Conservation (phyloP, 1,140 invertebrate genomes). For the Atopsyche davidsoni region DNA sequence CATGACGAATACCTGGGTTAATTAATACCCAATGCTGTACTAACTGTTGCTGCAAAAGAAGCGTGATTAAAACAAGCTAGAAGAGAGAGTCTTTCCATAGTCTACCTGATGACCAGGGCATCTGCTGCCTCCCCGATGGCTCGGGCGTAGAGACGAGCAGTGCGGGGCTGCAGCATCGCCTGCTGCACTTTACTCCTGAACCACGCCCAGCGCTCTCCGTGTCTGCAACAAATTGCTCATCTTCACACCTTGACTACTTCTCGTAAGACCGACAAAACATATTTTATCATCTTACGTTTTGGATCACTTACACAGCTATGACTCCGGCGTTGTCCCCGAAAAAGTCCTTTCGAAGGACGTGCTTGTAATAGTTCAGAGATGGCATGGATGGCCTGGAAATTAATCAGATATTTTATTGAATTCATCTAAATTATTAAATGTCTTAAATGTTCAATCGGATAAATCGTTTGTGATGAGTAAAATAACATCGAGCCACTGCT, state of each 20-base stretch:
- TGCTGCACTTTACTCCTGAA: slow-evolving; percentile 76
- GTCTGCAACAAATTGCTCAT: slow-evolving; percentile 47
- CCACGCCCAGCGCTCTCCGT: slow-evolving; percentile 75
- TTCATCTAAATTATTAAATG: not conserved
- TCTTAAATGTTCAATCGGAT: not conserved
- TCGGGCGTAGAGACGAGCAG: slow-evolving; percentile 66
- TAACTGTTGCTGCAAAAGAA: too few relatives aligned
- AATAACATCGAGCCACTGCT: too few relatives aligned
- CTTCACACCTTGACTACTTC: not conserved
- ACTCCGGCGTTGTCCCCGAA: slow-evolving; percentile 66
- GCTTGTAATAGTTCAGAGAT: slow-evolving; percentile 74
- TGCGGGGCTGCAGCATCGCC: slow-evolving; percentile 68
- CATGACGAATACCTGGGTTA: too few relatives aligned
- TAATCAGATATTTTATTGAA: too few relatives aligned
- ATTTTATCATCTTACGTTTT: not conserved
- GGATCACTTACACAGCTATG: slow-evolving; percentile 68
- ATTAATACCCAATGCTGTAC: too few relatives aligned
- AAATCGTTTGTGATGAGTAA: too few relatives aligned
- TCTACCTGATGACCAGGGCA: slow-evolving; percentile 66
- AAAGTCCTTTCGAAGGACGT: slow-evolving; percentile 65
- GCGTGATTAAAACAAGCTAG: too few relatives aligned
- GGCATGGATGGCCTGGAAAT: slow-evolving; percentile 69
- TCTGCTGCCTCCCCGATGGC: slow-evolving; percentile 68
- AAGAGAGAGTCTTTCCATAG: too few relatives aligned
- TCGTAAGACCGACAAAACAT: not conserved